Conservation (phyloP, 2,888 invertebrate species). For the Nephrotoma flavescens region DNA sequence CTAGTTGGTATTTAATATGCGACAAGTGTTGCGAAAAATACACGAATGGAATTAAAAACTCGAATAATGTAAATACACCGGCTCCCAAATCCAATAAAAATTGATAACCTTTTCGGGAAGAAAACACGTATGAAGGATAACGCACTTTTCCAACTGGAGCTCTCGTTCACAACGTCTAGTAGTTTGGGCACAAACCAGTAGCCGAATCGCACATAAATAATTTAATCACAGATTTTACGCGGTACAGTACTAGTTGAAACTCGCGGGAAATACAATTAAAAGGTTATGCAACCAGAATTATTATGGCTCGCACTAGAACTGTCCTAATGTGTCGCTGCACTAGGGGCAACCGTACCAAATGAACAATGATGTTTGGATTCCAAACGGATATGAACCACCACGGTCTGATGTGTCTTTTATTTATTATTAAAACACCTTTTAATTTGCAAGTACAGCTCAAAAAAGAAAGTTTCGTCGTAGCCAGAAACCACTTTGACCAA, state of each 20-base stretch:
- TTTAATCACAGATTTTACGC: constrained; percentile 23
- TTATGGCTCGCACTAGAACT: constrained; percentile 30
- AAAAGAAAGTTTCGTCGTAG: no score
- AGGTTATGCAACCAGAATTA: constrained; percentile 23
- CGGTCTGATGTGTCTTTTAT: no score
- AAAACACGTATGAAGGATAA: constrained; percentile 66
- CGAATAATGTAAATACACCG: constrained; percentile 28
- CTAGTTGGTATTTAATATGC: constrained; percentile 87
- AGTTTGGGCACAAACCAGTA: no score
- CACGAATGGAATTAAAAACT: constrained; percentile 23
- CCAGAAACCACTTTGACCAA: no score
- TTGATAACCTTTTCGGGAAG: constrained; percentile 26
- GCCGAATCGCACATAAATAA: constrained; percentile 26
- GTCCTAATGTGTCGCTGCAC: constrained; percentile 30
- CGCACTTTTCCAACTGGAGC: constrained; percentile 81
- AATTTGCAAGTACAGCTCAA: no score
- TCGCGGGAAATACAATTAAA: neutral
- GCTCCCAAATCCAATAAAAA: constrained; percentile 29
- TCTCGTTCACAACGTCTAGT: constrained; percentile 50
- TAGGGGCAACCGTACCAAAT: constrained; percentile 26
- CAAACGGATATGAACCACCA: constrained; percentile 30
- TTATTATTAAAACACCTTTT: no score
- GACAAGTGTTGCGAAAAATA: constrained; percentile 76
- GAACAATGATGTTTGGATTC: constrained; percentile 30
- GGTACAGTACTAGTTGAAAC: constrained; percentile 29